These are phyloP conservation scores for Cephus rjabovi DNA, from an alignment of 2,888 invertebrate species.

Conservation along the genomic window DNA sequence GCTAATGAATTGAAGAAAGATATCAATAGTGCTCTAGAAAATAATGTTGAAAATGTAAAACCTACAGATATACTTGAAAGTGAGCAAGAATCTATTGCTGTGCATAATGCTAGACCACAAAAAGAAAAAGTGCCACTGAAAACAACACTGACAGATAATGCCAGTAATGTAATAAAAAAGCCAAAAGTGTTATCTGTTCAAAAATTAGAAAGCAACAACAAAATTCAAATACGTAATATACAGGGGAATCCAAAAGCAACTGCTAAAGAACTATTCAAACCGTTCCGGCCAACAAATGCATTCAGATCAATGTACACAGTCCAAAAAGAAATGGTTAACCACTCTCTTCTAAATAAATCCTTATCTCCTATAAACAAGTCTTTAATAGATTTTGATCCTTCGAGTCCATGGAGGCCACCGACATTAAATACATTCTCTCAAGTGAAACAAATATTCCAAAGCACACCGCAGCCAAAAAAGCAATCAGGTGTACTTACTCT, in stretches of 20 bases:
- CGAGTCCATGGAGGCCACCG: constrained; percentile 50
- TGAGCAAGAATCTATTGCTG: neutral
- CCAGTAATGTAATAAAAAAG: neutral
- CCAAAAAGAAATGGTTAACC: constrained; percentile 25
- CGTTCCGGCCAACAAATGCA: constrained; percentile 21
- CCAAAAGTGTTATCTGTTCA: constrained; percentile 20
- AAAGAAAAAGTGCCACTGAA: neutral
- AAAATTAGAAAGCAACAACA: constrained; percentile 19
- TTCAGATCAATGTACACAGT: constrained; percentile 16
- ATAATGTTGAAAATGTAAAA: neutral
- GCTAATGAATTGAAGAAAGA: neutral
- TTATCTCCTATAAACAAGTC: constrained; percentile 49
- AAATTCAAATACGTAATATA: constrained; percentile 20
- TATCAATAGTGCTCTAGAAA: neutral
- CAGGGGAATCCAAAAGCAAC: constrained; percentile 19
- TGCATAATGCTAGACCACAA: neutral
- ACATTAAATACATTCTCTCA: constrained; percentile 39
- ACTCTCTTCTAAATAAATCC: constrained; percentile 36
- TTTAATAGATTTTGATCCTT: constrained; percentile 35
- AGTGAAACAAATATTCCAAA: constrained; percentile 45
- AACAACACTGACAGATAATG: neutral
- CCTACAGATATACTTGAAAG: neutral
- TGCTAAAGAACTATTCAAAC: constrained; percentile 23
- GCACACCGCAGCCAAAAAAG: constrained; percentile 45
- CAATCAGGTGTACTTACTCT: neutral